A percentile compares a stretch with the other conserved stretches of the same genome.
phyloP scores from a whole-genome alignment of 1,140 invertebrate species.

The Lineus longissimus region DNA sequence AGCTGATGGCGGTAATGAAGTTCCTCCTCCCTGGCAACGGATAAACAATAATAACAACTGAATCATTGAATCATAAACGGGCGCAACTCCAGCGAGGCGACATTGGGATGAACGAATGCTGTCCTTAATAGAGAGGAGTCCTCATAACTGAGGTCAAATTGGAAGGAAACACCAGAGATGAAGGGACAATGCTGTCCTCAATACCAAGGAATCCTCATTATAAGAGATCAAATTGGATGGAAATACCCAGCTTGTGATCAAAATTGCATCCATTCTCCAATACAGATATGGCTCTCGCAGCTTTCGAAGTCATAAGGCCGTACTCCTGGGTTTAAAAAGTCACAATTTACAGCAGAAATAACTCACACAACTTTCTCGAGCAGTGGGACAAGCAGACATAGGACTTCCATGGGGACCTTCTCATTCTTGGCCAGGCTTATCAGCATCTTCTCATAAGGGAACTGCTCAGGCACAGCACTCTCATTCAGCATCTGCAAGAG shows the following conservation, averaged over 20 bases:
- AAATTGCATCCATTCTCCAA: too few species aligned
- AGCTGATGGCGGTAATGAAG: constrained; percentile 59
- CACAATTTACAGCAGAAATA: too few species aligned
- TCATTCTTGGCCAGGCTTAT: constrained; percentile 73
- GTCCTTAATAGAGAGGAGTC: too few species aligned
- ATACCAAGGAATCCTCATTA: too few species aligned
- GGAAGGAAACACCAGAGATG: too few species aligned
- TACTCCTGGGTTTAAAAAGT: too few species aligned
- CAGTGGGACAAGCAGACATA: constrained; percentile 57
- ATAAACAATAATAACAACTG: not conserved
- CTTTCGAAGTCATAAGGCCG: not conserved
- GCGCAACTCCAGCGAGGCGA: too few species aligned
- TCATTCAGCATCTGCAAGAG: constrained; percentile 68
- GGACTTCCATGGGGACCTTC: constrained; percentile 63
- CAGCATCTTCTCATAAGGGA: constrained; percentile 80
- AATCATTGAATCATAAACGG: too few species aligned
- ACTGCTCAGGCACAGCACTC: constrained; percentile 85
- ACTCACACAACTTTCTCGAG: constrained; percentile 43
- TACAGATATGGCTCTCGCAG: not conserved
- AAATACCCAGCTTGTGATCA: too few species aligned
- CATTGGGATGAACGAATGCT: too few species aligned
- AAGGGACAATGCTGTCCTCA: too few species aligned
- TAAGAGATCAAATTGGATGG: too few species aligned
- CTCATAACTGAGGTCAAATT: not conserved
- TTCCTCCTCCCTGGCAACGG: constrained; percentile 55